Conservation (phyloP, 2,113 vertebrate genomes). For the Desmodus rotundus region DNA sequence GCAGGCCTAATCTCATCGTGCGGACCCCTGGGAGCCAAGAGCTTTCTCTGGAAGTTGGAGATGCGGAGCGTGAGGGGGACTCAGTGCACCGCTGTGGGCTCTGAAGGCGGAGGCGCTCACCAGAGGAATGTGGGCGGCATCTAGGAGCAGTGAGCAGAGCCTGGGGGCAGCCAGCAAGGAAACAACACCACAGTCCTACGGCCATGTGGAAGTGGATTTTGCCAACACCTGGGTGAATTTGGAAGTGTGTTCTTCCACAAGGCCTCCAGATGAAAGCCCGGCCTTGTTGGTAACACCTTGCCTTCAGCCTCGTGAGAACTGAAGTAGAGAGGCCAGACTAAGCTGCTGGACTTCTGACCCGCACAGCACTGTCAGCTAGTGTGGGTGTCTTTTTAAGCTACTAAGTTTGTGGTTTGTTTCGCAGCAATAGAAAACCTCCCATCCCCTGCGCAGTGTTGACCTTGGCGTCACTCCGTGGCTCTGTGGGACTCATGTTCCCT, state of each 20-base stretch:
- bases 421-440: neutral
- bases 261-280: neutral
- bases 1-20: neutral
- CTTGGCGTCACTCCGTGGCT: neutral
- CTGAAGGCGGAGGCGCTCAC: neutral
- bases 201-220: neutral
- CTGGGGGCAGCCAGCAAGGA: neutral
- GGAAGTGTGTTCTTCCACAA: neutral
- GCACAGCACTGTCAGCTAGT: neutral
- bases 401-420: neutral
- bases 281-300: neutral
- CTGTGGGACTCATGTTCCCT: neutral
- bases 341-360: neutral
- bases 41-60: neutral
- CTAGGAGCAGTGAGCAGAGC: neutral
- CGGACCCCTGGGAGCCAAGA: neutral
- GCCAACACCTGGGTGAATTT: neutral
- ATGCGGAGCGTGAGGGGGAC: neutral
- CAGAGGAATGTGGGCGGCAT: neutral
- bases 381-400: neutral
- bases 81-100: neutral
- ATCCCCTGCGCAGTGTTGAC: neutral
- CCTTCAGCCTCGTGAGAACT: neutral
- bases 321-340: neutral
- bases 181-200: neutral